These are phyloP conservation scores for Calameuta filiformis DNA, from an alignment of 2,888 invertebrate species.

Conservation along the genomic window DNA sequence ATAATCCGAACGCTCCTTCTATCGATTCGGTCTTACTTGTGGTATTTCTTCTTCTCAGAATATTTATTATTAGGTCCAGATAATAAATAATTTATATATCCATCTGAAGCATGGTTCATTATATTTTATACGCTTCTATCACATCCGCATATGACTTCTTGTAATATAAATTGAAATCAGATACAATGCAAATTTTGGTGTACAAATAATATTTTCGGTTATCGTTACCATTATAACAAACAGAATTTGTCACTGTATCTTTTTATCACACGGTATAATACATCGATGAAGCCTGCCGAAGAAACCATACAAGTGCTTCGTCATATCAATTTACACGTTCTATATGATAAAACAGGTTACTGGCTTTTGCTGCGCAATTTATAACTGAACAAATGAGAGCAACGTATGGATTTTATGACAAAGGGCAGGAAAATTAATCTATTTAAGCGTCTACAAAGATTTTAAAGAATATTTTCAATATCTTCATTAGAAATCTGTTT, in stretches of 20 bases:
- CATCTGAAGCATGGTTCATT: not conserved
- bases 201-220: not conserved
- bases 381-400: not conserved
- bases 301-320: not conserved
- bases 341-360: not conserved
- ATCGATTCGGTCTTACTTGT: not conserved
- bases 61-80: not conserved
- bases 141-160: not conserved
- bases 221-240: not conserved
- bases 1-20: slow-evolving; percentile 21
- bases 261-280: not conserved
- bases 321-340: not conserved
- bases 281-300: not conserved
- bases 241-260: not conserved
- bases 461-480: not conserved
- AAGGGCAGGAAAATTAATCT: not conserved
- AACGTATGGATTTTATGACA: not conserved
- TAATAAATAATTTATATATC: not conserved
- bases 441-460: not conserved
- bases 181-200: not conserved
- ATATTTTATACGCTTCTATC: not conserved
- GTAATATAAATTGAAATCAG: not conserved
- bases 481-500: not conserved
- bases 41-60: not conserved
- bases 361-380: not conserved